These are phyloP conservation scores for Turnix velox DNA, from an alignment of 2,113 vertebrate species.

Conservation along the genomic window DNA sequence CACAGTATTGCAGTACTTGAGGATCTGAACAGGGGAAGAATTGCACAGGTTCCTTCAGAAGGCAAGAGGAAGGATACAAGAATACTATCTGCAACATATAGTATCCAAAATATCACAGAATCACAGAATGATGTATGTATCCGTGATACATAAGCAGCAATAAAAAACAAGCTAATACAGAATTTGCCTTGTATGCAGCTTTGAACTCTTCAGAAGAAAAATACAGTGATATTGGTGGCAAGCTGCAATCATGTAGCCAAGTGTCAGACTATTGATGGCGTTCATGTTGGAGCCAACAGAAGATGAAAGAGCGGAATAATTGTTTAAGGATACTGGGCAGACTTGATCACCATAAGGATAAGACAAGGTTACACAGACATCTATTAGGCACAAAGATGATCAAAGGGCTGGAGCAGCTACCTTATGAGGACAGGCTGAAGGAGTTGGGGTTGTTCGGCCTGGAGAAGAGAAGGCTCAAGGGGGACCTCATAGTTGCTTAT, in stretches of 20 bases:
- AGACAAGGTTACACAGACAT: background rate
- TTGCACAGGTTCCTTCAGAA: background rate
- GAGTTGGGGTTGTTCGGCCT: no score
- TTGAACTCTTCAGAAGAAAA: background rate
- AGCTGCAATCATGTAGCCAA: background rate
- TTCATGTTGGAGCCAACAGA: background rate
- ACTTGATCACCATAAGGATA: background rate
- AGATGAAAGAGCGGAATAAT: background rate
- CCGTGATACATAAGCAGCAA: background rate
- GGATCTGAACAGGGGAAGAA: background rate
- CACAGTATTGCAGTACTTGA: background rate
- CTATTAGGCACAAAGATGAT: background rate
- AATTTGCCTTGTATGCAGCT: background rate
- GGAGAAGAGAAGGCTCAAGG: no score
- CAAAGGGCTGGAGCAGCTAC: no score
- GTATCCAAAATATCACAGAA: no score
- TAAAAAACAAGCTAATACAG: background rate
- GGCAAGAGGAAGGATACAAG: background rate
- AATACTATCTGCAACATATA: background rate
- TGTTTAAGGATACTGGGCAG: background rate
- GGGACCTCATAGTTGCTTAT: no score
- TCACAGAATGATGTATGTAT: no score
- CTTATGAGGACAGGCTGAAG: no score
- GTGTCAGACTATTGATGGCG: background rate
- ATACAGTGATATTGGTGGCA: background rate